Evolutionary conservation across 1,140 invertebrate genomes (phyloP), one percentile per base, ranked within the genome.

Genomic region (Zaprionus tsacasi): DNA sequence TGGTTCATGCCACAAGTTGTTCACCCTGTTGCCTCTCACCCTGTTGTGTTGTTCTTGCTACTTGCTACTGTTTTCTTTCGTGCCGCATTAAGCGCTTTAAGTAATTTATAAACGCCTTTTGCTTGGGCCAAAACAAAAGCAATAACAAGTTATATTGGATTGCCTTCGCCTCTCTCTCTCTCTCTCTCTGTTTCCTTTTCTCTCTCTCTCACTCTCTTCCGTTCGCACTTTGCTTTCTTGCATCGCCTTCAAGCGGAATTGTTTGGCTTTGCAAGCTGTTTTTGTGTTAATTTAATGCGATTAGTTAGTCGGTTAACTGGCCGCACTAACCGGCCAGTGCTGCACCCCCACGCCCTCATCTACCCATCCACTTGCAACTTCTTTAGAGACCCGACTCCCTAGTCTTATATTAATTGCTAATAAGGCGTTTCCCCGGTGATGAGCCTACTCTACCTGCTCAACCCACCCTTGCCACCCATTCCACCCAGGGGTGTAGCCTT

Each of bases 31-130:
- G 43, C 33, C 43, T 48, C n/a, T 48, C n/a, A 36, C 55, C 6
- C 33, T 76, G 45, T 48, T 67, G 36, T 40, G 30, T 33, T 70
- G 52, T 67, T 54, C 63, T 58, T 66, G 43, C 38, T 55, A 8
- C 27, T 54, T 56, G 40, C 15, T 17, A 12, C 56, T 50, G 65
- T 68, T 78, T 69, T 74, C 69, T 70, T 82, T 83, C 27, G 66
- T 69, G 55, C 48, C 50, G 83, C 70, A 80, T 85, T 89, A 89
- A 89, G 75, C 81, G 81, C 78, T 89, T 89, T 85, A 89, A 89
- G 85, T 89, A 89, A 89, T 90, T 89, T 89, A 89, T 90, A 89
- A 89, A 90, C 85, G 85, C 78, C 81, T 90, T 81, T 74, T 61
- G 69, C 72, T 68, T 66, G 70, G 59, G 63, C 77, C 40, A 17